These are phyloP conservation scores for Ylistrum balloti DNA, from an alignment of 1,140 invertebrate genomes.

Conservation along the genomic window DNA sequence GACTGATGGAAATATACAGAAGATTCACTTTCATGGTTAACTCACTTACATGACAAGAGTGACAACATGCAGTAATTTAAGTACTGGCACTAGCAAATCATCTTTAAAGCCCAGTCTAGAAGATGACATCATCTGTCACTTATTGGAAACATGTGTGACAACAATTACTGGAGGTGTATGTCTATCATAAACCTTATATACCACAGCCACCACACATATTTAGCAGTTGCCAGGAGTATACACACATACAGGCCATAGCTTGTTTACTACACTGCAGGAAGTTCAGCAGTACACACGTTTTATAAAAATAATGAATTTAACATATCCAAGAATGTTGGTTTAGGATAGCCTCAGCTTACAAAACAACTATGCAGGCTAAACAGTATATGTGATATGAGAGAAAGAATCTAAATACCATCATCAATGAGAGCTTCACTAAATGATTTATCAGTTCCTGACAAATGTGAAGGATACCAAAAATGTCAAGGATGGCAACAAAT, in stretches of 20 bases:
- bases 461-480: too few relatives aligned
- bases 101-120: not conserved
- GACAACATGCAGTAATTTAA: not conserved
- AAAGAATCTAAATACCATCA: too few relatives aligned
- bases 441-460: too few relatives aligned
- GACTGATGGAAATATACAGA: too few relatives aligned
- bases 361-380: too few relatives aligned
- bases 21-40: not conserved
- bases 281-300: not conserved
- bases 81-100: not conserved
- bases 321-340: not conserved
- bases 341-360: too few relatives aligned
- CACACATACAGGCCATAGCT: not conserved
- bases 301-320: not conserved
- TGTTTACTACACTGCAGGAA: not conserved
- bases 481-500: not conserved
- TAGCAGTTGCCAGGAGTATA: not conserved
- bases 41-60: not conserved
- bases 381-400: too few relatives aligned
- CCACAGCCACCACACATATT: not conserved
- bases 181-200: not conserved
- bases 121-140: not conserved
- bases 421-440: too few relatives aligned
- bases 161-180: not conserved
- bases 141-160: slow-evolving; percentile 17